phyloP scores from a whole-genome alignment of 2,797 vertebrate genomes.

The Arctocebus calabarensis region DNA sequence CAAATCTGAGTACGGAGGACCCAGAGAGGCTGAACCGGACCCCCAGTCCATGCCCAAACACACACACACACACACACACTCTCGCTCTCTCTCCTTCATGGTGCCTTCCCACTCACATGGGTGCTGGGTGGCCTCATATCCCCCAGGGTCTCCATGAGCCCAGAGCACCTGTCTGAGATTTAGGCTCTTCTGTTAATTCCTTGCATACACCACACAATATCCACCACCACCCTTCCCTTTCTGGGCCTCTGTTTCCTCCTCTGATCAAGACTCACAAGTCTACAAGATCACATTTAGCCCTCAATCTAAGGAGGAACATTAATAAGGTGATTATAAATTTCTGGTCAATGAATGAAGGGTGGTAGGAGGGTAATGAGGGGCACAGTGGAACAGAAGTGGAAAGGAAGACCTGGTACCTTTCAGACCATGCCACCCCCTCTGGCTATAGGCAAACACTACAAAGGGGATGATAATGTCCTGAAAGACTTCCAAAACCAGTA shows the following conservation, averaged over 20 bases:
- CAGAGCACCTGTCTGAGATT: not conserved
- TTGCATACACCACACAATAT: not conserved
- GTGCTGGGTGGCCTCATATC: not conserved
- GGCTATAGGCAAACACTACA: not conserved
- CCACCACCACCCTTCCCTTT: not conserved
- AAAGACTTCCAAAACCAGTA: not conserved
- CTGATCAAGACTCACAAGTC: not conserved
- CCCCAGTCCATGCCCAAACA: not conserved
- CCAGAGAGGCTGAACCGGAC: not conserved
- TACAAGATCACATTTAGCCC: not conserved
- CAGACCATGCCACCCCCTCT: fast-evolving
- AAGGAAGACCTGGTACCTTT: not conserved
- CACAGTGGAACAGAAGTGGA: fast-evolving
- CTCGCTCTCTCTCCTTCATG: not conserved
- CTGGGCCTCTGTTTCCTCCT: not conserved
- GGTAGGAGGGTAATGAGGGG: not conserved
- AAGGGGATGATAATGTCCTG: too few relatives aligned
- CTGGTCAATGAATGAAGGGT: not conserved
- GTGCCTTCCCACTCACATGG: not conserved
- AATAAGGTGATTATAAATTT: not conserved
- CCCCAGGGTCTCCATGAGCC: not conserved
- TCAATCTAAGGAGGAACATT: not conserved
- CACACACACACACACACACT: not conserved
- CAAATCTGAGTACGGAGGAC: not conserved
- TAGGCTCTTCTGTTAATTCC: not conserved